These are phyloP conservation scores for Alcis repandata DNA, from an alignment of 2,888 invertebrate species.

Conservation along the genomic window DNA sequence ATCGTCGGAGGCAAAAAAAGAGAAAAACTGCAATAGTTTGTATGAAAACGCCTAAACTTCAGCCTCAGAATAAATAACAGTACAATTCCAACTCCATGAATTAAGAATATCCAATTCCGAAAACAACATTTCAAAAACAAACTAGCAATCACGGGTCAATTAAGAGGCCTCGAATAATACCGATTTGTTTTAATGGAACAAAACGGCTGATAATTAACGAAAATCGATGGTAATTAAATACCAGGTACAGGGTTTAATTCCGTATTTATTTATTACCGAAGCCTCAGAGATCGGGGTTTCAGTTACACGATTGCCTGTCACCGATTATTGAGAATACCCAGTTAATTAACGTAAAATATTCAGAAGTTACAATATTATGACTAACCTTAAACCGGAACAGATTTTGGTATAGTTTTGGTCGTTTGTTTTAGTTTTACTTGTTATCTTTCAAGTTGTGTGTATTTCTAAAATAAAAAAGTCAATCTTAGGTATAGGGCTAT, in stretches of 20 bases:
- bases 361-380: no score
- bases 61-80: neutral
- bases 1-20: no score
- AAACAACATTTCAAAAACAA: conserved; percentile 2
- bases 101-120: conserved; percentile 1
- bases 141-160: conserved; percentile 19
- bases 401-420: no score
- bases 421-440: no score
- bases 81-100: neutral
- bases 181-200: conserved; percentile 18
- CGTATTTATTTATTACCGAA: conserved; percentile 24
- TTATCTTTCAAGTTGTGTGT: no score
- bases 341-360: neutral
- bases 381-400: no score
- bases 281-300: conserved; percentile 23
- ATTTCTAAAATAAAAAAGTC: no score
- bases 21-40: no score
- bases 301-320: conserved; percentile 24
- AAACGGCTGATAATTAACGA: conserved; percentile 23
- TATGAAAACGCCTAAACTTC: neutral
- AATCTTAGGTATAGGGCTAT: no score
- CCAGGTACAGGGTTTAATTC: conserved; percentile 15
- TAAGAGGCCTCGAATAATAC: conserved; percentile 9
- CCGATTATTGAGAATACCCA: neutral
- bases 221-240: conserved; percentile 35